These are phyloP conservation scores for Gisinianus flammeolus DNA, from an alignment of 2,888 invertebrate genomes.

Conservation along the genomic window DNA sequence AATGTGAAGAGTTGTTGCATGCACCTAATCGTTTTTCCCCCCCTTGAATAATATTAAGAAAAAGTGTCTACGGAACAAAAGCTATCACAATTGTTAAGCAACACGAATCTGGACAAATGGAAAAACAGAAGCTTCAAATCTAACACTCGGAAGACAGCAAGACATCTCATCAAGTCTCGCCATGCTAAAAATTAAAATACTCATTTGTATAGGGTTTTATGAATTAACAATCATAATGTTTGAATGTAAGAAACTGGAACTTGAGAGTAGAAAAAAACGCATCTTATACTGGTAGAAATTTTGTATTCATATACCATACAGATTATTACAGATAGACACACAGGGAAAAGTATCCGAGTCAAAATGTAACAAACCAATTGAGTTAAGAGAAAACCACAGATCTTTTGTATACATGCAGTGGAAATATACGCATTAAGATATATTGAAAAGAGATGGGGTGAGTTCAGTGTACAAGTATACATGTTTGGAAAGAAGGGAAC, in stretches of 20 bases:
- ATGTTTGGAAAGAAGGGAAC: background rate
- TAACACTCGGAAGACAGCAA: background rate
- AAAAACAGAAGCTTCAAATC: conserved; percentile 5
- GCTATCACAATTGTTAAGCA: background rate
- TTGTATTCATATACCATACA: background rate
- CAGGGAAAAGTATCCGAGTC: background rate
- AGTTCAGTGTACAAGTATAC: background rate
- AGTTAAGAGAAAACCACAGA: background rate
- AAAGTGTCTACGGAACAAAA: background rate
- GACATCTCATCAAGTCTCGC: background rate
- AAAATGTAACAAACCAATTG: background rate
- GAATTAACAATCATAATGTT: background rate
- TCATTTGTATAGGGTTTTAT: background rate
- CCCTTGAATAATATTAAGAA: background rate
- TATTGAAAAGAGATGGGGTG: too few species aligned
- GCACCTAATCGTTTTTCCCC: conserved; percentile 1
- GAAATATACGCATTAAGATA: too few species aligned
- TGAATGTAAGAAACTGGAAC: background rate
- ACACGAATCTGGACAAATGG: background rate
- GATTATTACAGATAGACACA: background rate
- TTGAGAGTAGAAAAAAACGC: background rate
- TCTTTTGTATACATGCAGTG: background rate
- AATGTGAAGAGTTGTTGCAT: background rate
- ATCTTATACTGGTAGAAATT: background rate
- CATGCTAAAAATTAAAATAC: background rate